Base-by-base conservation (phyloP, 1,140 invertebrate genomes). In the Saccostrea echinata region DNA sequence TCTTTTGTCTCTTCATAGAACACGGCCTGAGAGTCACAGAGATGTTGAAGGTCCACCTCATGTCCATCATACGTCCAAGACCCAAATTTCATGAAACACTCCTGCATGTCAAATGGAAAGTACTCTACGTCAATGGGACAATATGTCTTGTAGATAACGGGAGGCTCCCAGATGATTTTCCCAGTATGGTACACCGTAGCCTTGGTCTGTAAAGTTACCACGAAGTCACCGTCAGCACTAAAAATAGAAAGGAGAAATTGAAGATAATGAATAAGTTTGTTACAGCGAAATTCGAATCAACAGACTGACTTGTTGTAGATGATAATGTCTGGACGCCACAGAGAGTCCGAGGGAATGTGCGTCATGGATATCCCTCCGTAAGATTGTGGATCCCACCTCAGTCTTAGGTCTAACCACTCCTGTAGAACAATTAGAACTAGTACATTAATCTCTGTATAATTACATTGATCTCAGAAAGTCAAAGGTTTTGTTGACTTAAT, bases 111-210 rank as follows among this genome's bases (percentile, higher is more conserved):
- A 93, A 98, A 98, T 0, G 98, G 98, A 93, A 98, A 95, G 84
- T 94, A 95, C 87, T 95, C 94, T 1, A 99, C 99, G 95, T 99
- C 98, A 92, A 99, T 99, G n/a, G 98, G 99, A 95, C 99, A 99
- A 81, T 98, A 99, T 95, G 98, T 99, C 97, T 99, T 97, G 94
- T 99, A 99, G 93, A 99, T 99, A 51, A 98, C 98, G 30, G 98
- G 99, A 0, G 99, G 99, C 52, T 99, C 98, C 98, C 98, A 99
- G 21, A 98, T 82, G 12, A 99, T 98, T 95, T 97, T 98, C 30
- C 99, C 99, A 3, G 84, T 87, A 94, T 98, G 97, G 94, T 94
- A 91, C 9, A 96, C 89, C 21, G 94, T 95, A 13, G 95, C 95
- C 88, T 96, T 96, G 18, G 95, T 96, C 91, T 95, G 93, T 61